Conservation (phyloP, 2,888 invertebrate genomes). For the Arrhopalites spinosus region DNA sequence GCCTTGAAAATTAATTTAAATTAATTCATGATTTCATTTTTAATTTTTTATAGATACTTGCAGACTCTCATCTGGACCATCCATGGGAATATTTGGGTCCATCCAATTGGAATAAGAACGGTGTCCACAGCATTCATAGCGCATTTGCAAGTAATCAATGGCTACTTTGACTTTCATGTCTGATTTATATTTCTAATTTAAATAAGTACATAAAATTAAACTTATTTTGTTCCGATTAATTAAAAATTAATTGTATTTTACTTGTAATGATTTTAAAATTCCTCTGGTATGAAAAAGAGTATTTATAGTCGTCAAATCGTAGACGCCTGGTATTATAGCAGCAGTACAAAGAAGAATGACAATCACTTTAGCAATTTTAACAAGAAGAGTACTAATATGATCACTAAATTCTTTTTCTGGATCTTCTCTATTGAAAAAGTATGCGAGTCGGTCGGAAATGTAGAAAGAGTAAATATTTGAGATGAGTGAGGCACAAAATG, state of each 20-base stretch:
- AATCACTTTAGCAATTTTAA: constrained; percentile 5
- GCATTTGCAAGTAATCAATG: constrained; percentile 14
- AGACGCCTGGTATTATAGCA: not conserved
- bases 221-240: not conserved
- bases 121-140: constrained; percentile 23
- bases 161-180: not conserved
- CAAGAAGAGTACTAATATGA: constrained; percentile 6
- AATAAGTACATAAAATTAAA: not conserved
- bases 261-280: constrained; percentile 9
- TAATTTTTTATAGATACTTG: not conserved
- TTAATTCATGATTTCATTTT: not conserved
- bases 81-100: constrained; percentile 6
- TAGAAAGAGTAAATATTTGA: constrained; percentile 12
- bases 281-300: constrained; percentile 1
- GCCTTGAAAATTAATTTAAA: constrained; percentile 1
- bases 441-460: constrained; percentile 1
- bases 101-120: constrained; percentile 5
- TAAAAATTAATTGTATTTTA: not conserved
- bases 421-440: not conserved
- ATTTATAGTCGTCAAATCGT: not conserved
- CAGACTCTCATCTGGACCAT: constrained; percentile 8
- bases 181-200: constrained; percentile 19
- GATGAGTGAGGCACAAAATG: not conserved
- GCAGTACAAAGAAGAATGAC: not conserved
- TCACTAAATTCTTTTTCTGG: not conserved